Base-by-base conservation (phyloP, 2,888 invertebrate species). In the Alentia gelatinosa region DNA sequence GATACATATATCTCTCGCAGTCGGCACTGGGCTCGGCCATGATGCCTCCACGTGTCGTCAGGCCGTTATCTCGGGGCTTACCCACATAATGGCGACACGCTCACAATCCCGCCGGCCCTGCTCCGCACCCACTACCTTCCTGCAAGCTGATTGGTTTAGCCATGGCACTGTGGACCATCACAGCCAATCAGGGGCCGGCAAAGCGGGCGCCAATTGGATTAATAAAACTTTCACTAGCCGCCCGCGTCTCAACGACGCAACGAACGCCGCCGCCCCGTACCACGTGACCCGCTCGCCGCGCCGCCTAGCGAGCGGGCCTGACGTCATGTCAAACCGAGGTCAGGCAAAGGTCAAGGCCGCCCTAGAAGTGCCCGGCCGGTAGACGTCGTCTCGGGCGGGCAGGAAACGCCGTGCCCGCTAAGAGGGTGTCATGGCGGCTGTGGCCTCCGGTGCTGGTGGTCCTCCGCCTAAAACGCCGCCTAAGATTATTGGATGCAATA, bases 211-310 rank as follows among this genome's bases (percentile, higher is more conserved):
- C 26, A 15, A 86, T 86, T 86, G 86, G 86, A 86, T 86, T 86
- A 86, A 86, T 86, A 86, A 86, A 86, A 86, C 86, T 86, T 42
- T 86, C 86, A 86, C 26, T 50, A 50, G 47, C 30, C 47, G 26
- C 15, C n/a, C 15, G n/a, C 47, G 4, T 26, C 39, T 39, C 23
- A 40, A 30, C 26, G 26, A 23, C 5, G 19, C 23, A n/a, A 30
- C 15, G 83, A 26, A 39, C 40, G 83, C 42, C 39, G 40, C n/a
- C 5, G 23, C 23, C 39, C 23, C 83, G n/a, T 23, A 39, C 30
- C 42, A 47, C 47, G 33, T 86, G 86, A 42, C 86, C 86, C 47
- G 86, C 47, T 19, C 35, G 30, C 47, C 86, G n/a, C 12, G 30
- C 39, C 35, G 86, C 42, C 47, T 86, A 30, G 86, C 30, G 47